phyloP scores from a whole-genome alignment of 2,113 vertebrate genomes.

The Eudorcas thomsonii region DNA sequence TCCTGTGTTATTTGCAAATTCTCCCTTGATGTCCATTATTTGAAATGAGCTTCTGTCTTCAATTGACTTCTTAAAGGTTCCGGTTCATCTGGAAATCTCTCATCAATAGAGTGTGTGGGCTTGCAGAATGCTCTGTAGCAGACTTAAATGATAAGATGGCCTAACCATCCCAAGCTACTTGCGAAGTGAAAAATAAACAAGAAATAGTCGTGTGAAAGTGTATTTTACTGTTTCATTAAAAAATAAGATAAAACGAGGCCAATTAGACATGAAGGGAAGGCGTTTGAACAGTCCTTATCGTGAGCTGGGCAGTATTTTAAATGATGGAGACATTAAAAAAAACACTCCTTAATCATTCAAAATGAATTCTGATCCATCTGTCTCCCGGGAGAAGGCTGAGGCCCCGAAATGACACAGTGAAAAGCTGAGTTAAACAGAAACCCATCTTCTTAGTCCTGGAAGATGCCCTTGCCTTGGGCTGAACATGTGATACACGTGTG shows the following conservation, averaged over 20 bases:
- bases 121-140: neutral
- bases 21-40: neutral
- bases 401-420: neutral
- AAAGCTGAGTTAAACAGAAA: neutral
- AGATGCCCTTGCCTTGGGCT: neutral
- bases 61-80: neutral
- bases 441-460: neutral
- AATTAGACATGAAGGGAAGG: neutral
- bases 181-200: neutral
- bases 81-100: neutral
- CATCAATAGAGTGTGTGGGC: neutral
- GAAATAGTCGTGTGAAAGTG: neutral
- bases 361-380: neutral
- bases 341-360: neutral
- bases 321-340: neutral
- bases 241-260: neutral
- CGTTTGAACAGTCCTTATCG: neutral
- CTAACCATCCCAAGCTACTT: neutral
- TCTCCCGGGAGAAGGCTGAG: accelerated
- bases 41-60: neutral
- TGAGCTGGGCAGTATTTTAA: neutral
- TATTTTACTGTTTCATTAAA: neutral
- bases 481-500: accelerated
- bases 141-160: neutral
- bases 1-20: neutral